Evolutionary conservation across 1,140 invertebrate genomes (phyloP), one percentile per base, ranked within the genome.

Genomic region (Phenacoccus solenopsis): DNA sequence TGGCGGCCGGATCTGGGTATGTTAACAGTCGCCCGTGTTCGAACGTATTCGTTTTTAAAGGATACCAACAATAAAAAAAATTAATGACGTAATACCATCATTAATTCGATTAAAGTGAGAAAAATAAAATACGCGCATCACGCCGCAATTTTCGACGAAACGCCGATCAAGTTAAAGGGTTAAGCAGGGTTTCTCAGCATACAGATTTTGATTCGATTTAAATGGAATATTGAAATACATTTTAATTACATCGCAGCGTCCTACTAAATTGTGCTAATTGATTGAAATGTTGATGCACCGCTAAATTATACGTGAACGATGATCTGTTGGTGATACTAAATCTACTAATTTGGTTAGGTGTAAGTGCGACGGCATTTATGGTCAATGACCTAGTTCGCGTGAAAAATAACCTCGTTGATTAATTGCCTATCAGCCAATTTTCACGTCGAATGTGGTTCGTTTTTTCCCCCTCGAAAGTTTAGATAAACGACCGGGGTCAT

Each of bases 1-100:
- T n/a, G n/a, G 38, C 38, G 38, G 38, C 38, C 38, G 38, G 38
- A 49, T 49, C 38, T 49, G 38, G 38, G 38, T n/a, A 16, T n/a
- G 16, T 49, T 49, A 49, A 49, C 20, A 49, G 13, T n/a, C n/a
- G n/a, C n/a, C n/a, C 13, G 4, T 9, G 12, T 49, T 49, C 38
- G 30, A 32, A 32, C 30, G 5, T 5, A 49, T 9, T 2, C 38
- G 38, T 49, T 49, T 49, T n/a, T 49, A 49, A 49, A 49, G 38
- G 38, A 49, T 49, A 49, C 38, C 38, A 49, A 49, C 38, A 49
- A 49, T 49, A 49, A 49, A 49, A 49, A 49, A 49, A 49, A 49
- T 49, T 49, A 49, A 49, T 49, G 38, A 49, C 38, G 38, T 49
- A 49, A 49, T 49, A 49, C n/a, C n/a, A n/a, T 49, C 38, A 49